Evolutionary conservation across 2,113 vertebrate genomes (phyloP).

Genomic region (Zosterops japonicus): DNA sequence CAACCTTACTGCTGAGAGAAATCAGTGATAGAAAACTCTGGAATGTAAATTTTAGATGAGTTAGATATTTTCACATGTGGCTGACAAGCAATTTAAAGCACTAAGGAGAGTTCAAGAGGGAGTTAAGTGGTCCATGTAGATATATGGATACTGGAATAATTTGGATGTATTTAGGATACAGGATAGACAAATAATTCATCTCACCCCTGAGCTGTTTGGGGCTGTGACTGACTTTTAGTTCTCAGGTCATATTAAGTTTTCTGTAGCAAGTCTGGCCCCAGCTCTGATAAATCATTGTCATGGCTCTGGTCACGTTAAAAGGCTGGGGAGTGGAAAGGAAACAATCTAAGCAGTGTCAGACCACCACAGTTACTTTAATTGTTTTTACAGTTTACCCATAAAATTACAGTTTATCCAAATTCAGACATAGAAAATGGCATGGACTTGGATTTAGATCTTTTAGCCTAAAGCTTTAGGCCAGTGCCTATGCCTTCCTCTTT

Average conservation of each 20-base stretch:
- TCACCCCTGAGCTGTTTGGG: slow-evolving; percentile 11
- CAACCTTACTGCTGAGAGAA: background rate
- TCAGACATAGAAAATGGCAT: background rate
- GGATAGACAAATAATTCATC: slow-evolving; percentile 14
- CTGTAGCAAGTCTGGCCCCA: background rate
- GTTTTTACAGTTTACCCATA: slow-evolving; percentile 3
- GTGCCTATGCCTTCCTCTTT: background rate
- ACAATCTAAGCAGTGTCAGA: background rate
- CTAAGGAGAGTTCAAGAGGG: slow-evolving; percentile 55
- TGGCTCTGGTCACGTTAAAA: background rate
- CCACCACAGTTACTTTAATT: background rate
- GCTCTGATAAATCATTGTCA: background rate
- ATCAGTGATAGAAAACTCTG: background rate
- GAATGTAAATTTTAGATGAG: slow-evolving; percentile 26
- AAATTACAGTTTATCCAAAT: background rate
- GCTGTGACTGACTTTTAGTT: slow-evolving; percentile 8
- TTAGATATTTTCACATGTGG: slow-evolving; percentile 3
- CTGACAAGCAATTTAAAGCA: slow-evolving; percentile 37
- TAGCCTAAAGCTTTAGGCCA: background rate
- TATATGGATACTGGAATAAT: slow-evolving; percentile 24
- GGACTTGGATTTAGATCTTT: background rate
- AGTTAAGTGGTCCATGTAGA: slow-evolving; percentile 47
- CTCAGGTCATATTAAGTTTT: background rate
- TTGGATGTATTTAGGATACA: slow-evolving; percentile 18
- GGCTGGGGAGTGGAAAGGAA: background rate